Percentiles rank a stretch among this genome's conserved stretches.
These are phyloP conservation scores for Chlorops oryzae DNA, from an alignment of 1,140 invertebrate species.

Conservation along the genomic window DNA sequence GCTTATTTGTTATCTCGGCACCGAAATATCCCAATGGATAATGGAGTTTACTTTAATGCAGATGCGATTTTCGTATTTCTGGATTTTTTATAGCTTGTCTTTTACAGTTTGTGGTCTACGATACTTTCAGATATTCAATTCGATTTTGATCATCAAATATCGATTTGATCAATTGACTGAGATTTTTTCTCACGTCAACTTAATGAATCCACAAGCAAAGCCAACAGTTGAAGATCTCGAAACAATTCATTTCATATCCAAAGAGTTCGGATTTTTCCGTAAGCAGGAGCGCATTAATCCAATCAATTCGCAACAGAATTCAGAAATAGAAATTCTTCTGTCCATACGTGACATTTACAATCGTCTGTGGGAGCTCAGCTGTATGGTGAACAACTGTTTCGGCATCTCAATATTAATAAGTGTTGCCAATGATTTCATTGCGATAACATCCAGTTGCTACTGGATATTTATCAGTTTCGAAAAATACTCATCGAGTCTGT, in stretches of 20 bases:
- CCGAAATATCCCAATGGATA: slow-evolving; percentile 26
- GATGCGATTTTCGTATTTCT: slow-evolving; percentile 23
- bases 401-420: slow-evolving; percentile 36
- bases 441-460: slow-evolving; percentile 43
- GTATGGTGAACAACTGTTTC: slow-evolving; percentile 26
- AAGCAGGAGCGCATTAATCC: background rate
- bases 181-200: slow-evolving; percentile 21
- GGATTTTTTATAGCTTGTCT: slow-evolving; percentile 35
- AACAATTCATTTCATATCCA: background rate
- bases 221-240: slow-evolving; percentile 3
- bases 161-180: slow-evolving; percentile 24
- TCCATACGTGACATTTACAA: slow-evolving; percentile 32
- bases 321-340: slow-evolving; percentile 22
- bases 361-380: slow-evolving; percentile 28
- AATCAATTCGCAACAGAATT: slow-evolving; percentile 5
- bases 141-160: slow-evolving; percentile 24
- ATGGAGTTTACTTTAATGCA: slow-evolving; percentile 18
- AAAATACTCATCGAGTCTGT: slow-evolving; percentile 20
- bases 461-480: slow-evolving; percentile 43
- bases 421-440: slow-evolving; percentile 41
- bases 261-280: background rate
- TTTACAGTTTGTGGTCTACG: slow-evolving; percentile 32
- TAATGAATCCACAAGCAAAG: slow-evolving; percentile 5
- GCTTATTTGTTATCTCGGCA: slow-evolving; percentile 23
- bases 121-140: slow-evolving; percentile 38